Evolutionary conservation across 2,888 invertebrate species (phyloP).

Genomic region (Embidobia sp.): DNA sequence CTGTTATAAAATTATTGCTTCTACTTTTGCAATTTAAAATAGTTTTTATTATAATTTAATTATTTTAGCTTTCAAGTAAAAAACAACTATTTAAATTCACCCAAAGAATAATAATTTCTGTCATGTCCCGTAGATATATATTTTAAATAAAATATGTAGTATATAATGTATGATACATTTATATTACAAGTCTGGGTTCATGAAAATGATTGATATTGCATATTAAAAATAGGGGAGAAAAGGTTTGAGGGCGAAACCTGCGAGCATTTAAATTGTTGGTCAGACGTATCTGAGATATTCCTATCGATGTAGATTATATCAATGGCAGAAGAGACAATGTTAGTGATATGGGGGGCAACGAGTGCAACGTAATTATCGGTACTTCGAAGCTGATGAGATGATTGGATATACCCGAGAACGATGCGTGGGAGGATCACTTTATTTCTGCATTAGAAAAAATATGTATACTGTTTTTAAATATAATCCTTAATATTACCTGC

Average conservation of each 20-base stretch:
- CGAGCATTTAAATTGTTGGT: conserved; percentile 26
- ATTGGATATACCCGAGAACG: conserved; percentile 66
- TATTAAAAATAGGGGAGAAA: conserved; percentile 12
- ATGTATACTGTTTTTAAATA: too few species aligned
- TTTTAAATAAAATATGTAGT: too few species aligned
- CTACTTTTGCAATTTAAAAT: too few species aligned
- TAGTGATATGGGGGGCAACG: conserved; percentile 41
- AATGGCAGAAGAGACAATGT: conserved; percentile 31
- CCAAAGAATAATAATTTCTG: too few species aligned
- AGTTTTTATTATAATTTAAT: too few species aligned
- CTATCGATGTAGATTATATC: conserved; percentile 36
- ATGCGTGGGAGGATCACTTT: conserved; percentile 71
- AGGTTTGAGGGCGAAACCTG: conserved; percentile 3
- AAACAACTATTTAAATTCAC: too few species aligned
- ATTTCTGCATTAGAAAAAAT: neutral
- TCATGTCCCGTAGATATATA: too few species aligned
- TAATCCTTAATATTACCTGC: too few species aligned
- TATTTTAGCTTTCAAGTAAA: too few species aligned
- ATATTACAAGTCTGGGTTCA: neutral
- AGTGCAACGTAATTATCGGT: conserved; percentile 68
- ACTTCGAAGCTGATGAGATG: conserved; percentile 68
- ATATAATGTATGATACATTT: neutral
- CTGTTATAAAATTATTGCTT: too few species aligned
- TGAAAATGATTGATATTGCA: conserved; percentile 6
- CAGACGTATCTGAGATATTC: conserved; percentile 33